Evolutionary conservation across 2,797 vertebrate species (phyloP), one percentile per base, ranked within the genome.

Genomic region (Lutjanus argentimaculatus): DNA sequence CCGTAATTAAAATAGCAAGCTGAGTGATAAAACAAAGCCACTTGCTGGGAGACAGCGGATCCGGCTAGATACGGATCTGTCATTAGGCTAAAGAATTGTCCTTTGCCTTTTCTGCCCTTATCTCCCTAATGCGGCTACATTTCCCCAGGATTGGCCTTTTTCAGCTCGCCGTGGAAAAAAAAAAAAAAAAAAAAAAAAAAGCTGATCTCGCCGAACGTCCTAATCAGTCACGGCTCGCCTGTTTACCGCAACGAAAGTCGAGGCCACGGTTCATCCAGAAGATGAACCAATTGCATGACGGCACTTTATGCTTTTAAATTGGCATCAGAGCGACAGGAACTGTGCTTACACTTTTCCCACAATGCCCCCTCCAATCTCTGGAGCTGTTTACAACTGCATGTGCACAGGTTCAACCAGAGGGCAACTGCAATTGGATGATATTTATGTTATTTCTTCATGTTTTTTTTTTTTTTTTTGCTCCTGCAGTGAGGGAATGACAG

Each of bases 1-100:
- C 92, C 17, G 85, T 94, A 94, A 95, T 95, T 95, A 95, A 95
- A 95, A 94, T 84, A 89, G 91, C 88, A 84, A 87, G 85, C 88
- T 81, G 63, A 81, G 83, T 85, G 91, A 95, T 94, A 91, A 95
- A 93, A 95, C 92, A 94, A 93, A 94, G 91, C 88, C 87, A 90
- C 89, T 90, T 87, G 88, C 92, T 88, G 85, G 81, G 91, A 92
- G 90, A 91, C 88, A 89, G 91, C 72, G 36, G 75, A 91, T 91
- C 89, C 67, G 5, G 75, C 15, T 43, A 88, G 94, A 95, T 95
- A 95, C 30, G 8, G 89, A 95, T 95, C 94, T 93, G 88, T 93
- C 91, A 94, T 93, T 95, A 94, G 93, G 93, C 90, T 93, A 91
- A 92, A 91, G 90, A 92, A 93, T 91, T 90, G 92, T 92, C 90